Conservation (phyloP, 2,113 vertebrate species). For the Labeo rohita region DNA sequence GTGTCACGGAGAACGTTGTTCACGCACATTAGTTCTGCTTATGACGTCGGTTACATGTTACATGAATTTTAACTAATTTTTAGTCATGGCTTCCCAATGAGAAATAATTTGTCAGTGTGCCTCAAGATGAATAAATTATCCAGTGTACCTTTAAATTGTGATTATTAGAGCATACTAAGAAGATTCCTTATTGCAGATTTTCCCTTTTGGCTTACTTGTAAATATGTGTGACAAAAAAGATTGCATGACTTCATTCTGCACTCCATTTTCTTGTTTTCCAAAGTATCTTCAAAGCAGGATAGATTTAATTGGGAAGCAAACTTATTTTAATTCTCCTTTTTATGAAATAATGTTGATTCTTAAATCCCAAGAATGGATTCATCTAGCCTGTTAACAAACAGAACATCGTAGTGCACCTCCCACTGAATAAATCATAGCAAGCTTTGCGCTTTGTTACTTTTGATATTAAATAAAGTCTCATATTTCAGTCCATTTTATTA, state of each 20-base stretch:
- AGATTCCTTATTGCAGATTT: not conserved
- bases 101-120: conserved; percentile 19
- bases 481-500: too few relatives aligned
- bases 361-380: too few relatives aligned
- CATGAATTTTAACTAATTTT: not conserved
- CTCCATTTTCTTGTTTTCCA: not conserved
- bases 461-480: too few relatives aligned
- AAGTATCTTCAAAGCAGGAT: not conserved
- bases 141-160: conserved; percentile 12
- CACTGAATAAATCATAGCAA: too few relatives aligned
- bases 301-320: not conserved
- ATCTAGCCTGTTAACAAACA: too few relatives aligned
- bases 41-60: not conserved
- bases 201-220: not conserved
- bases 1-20: conserved; percentile 22
- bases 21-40: not conserved
- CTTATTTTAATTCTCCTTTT: too few relatives aligned
- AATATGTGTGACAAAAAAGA: not conserved
- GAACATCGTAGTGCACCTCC: too few relatives aligned
- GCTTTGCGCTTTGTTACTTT: too few relatives aligned
- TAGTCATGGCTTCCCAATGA: not conserved
- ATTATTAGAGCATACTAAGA: conserved; percentile 21
- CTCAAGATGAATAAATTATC: conserved; percentile 29
- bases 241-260: not conserved
- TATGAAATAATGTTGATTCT: too few relatives aligned